Conservation (phyloP, 2,888 invertebrate species). For the Choreutis nemorana region DNA sequence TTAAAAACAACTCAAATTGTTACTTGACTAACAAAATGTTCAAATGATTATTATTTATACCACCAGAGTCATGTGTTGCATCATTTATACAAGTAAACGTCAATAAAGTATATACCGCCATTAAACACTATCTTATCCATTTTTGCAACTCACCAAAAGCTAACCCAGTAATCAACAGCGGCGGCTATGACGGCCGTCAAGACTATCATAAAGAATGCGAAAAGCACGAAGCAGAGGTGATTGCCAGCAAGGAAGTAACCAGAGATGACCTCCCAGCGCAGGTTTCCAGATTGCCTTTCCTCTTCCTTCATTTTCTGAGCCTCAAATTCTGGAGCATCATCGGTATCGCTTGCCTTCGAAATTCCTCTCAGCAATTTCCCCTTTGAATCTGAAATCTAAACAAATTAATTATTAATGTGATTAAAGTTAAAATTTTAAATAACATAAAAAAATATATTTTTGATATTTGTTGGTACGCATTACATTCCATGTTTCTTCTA, state of each 20-base stretch:
- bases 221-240: conserved; percentile 28
- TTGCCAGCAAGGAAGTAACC: conserved; percentile 47
- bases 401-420: too few relatives aligned
- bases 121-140: conserved; percentile 18
- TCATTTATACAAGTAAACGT: too few relatives aligned
- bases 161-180: conserved; percentile 74
- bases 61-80: too few relatives aligned
- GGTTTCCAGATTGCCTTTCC: conserved; percentile 43
- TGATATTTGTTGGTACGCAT: too few relatives aligned
- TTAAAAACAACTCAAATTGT: too few relatives aligned
- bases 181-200: conserved; percentile 69
- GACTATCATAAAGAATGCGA: conserved; percentile 32
- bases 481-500: too few relatives aligned
- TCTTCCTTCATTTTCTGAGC: conserved; percentile 44
- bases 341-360: conserved; percentile 24
- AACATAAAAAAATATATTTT: too few relatives aligned
- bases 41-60: too few relatives aligned
- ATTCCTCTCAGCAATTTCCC: conserved; percentile 12
- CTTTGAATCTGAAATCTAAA: too few relatives aligned
- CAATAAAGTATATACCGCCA: too few relatives aligned
- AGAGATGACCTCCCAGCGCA: conserved; percentile 41
- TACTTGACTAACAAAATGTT: too few relatives aligned
- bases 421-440: too few relatives aligned
- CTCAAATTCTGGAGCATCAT: conserved; percentile 35
- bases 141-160: conserved; percentile 66